Percentiles rank a stretch among this genome's conserved stretches.
Evolutionary conservation across 2,797 vertebrate species (phyloP).

Genomic region (Sebastes cheni): DNA sequence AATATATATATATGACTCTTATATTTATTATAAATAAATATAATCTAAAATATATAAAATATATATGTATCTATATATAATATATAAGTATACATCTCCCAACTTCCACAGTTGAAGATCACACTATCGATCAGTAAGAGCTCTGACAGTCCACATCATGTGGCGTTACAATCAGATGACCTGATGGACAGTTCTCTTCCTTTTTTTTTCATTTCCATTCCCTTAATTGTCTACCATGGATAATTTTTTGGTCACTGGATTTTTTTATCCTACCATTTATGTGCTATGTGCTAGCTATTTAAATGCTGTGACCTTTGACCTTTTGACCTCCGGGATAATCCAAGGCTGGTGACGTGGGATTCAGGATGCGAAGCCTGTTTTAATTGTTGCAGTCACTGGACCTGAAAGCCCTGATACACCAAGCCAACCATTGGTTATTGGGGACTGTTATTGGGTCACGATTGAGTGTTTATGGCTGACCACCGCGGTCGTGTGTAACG

Average conservation of each 20-base stretch:
- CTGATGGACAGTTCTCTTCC: neutral
- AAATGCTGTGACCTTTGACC: neutral
- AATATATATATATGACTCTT: neutral
- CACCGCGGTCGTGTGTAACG: neutral
- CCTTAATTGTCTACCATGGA: neutral
- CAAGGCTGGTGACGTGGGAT: neutral
- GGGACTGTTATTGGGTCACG: neutral
- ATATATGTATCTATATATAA: no score
- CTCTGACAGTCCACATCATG: neutral
- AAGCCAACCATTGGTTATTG: neutral
- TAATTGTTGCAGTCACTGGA: neutral
- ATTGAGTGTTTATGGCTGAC: neutral
- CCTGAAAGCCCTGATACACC: slow-evolving; percentile 8
- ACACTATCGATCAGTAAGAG: neutral
- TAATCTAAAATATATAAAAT: neutral
- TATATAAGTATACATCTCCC: neutral
- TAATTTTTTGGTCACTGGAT: neutral
- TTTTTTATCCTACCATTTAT: neutral
- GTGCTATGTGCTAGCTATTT: neutral
- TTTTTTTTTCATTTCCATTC: neutral
- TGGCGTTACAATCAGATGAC: neutral
- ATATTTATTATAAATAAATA: neutral
- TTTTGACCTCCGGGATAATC: neutral
- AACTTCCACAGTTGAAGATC: slow-evolving; percentile 10
- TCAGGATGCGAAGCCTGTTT: neutral